Percentiles rank a stretch among this genome's conserved stretches.
phyloP scores from a whole-genome alignment of 1,140 invertebrate species.

The Teleogryllus occipitalis region DNA sequence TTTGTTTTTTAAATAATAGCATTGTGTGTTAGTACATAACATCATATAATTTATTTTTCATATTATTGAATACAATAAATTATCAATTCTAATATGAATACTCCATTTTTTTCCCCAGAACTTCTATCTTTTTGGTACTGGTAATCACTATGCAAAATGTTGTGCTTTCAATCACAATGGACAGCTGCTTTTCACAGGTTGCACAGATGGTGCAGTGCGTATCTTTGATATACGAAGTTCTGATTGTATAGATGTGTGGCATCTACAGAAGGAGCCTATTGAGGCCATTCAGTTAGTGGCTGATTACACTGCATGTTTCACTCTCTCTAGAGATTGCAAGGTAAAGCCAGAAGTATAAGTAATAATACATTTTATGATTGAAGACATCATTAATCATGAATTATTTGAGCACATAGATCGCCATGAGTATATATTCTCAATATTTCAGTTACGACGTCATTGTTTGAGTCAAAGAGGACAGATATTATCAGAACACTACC shows the following conservation, averaged over 20 bases:
- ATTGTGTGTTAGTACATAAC: no score
- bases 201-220: slow-evolving; percentile 50
- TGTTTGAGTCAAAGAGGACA: slow-evolving; percentile 45
- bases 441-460: slow-evolving; percentile 41
- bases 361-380: neutral
- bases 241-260: slow-evolving; percentile 49
- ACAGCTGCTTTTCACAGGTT: slow-evolving; percentile 52
- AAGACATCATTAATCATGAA: neutral
- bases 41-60: no score
- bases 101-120: no score
- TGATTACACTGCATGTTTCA: slow-evolving; percentile 49
- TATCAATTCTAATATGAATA: no score
- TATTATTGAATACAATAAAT: no score
- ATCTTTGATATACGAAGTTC: slow-evolving; percentile 48
- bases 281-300: slow-evolving; percentile 46
- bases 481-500: slow-evolving; percentile 38
- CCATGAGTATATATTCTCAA: neutral
- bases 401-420: neutral
- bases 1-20: no score
- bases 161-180: slow-evolving; percentile 58
- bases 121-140: neutral
- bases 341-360: slow-evolving; percentile 26
- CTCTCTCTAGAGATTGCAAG: slow-evolving; percentile 47
- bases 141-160: slow-evolving; percentile 32
- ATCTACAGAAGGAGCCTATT: slow-evolving; percentile 44